These are phyloP conservation scores for Parapsyche elsis DNA, from an alignment of 1,140 invertebrate genomes.

Conservation along the genomic window DNA sequence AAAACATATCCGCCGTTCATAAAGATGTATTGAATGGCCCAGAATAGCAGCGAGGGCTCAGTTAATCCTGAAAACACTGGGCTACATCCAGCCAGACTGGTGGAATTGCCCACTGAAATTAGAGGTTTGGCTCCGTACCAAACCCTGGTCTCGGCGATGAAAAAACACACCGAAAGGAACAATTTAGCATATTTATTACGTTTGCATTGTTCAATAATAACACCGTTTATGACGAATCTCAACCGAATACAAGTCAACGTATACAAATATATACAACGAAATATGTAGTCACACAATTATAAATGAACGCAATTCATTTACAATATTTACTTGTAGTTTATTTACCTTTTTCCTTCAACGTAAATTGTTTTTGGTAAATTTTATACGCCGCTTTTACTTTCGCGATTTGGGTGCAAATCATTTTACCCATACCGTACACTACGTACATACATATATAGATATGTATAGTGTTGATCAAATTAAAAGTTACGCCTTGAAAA, in stretches of 20 bases:
- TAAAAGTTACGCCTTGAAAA: not conserved
- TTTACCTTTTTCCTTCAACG: too few species aligned
- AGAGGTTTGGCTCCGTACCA: conserved; percentile 10
- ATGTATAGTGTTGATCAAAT: not conserved
- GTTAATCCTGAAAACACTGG: not conserved
- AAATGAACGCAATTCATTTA: not conserved
- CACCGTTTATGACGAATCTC: too few species aligned
- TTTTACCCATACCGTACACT: not conserved
- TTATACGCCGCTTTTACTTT: too few species aligned
- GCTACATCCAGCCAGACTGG: not conserved
- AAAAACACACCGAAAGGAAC: not conserved
- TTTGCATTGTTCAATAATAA: not conserved
- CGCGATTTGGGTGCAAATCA: not conserved
- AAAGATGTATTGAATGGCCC: conserved; percentile 14
- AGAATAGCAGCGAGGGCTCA: not conserved
- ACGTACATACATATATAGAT: not conserved
- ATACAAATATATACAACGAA: not conserved
- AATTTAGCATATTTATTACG: not conserved
- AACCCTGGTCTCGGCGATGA: not conserved
- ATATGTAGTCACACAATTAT: not conserved
- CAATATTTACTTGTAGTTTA: not conserved
- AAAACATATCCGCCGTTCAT: conserved; percentile 8
- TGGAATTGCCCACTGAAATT: conserved; percentile 6
- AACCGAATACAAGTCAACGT: too few species aligned
- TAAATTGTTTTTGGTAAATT: too few species aligned